These are phyloP conservation scores for Entosphenus tridentatus DNA, from an alignment of 2,113 vertebrate genomes.

Conservation along the genomic window DNA sequence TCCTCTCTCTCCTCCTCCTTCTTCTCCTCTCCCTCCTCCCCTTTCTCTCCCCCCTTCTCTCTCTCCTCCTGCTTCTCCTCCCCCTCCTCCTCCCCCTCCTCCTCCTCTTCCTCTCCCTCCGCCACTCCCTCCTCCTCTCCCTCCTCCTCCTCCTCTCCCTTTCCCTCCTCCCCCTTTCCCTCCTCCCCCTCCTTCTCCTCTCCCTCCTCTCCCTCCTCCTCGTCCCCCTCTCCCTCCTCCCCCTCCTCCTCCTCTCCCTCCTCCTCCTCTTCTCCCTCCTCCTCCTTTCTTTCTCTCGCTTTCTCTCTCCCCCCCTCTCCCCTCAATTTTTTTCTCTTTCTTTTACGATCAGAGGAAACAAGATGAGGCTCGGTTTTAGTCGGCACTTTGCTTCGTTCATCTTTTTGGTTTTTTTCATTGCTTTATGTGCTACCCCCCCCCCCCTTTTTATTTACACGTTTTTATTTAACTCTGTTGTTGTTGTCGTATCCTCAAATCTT, in stretches of 20 bases:
- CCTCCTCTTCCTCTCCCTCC: not conserved
- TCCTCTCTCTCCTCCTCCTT: not conserved
- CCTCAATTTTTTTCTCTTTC: not conserved
- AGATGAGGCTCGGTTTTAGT: too few relatives aligned
- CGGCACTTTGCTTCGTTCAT: too few relatives aligned
- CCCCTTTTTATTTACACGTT: too few relatives aligned
- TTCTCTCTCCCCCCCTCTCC: not conserved
- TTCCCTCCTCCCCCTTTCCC: not conserved
- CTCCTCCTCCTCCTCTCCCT: not conserved
- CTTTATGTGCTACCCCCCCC: too few relatives aligned
- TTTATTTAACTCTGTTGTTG: too few relatives aligned
- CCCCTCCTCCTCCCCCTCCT: not conserved
- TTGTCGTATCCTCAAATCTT: too few relatives aligned
- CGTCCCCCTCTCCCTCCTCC: not conserved
- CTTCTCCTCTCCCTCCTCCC: not conserved
- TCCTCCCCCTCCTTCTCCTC: not conserved
- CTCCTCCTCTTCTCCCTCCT: conserved; percentile 9
- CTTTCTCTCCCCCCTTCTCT: not conserved
- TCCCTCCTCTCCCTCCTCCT: not conserved
- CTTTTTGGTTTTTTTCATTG: too few relatives aligned
- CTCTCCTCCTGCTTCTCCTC: not conserved
- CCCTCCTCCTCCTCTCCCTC: not conserved
- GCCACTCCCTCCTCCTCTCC: not conserved
- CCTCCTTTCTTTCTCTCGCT: not conserved
- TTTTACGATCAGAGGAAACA: too few relatives aligned